Evolutionary conservation across 2,113 vertebrate species (phyloP).

Genomic region (Takifugu bimaculatus): DNA sequence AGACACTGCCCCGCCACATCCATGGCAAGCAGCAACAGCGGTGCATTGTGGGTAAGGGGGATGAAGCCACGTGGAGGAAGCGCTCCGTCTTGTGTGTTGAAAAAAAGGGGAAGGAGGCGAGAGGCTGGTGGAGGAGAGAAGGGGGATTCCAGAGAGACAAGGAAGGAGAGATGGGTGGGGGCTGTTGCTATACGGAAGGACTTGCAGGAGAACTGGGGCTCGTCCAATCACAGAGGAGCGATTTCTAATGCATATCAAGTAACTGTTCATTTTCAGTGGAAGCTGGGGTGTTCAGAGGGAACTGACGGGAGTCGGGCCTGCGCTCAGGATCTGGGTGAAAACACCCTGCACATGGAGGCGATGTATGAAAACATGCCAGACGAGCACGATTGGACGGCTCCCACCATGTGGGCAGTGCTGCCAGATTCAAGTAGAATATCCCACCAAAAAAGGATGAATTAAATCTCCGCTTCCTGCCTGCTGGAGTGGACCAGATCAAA

Average conservation of each 20-base stretch:
- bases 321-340: constrained; percentile 28
- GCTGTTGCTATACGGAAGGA: constrained; percentile 80
- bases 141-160: constrained; percentile 55
- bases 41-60: constrained; percentile 67
- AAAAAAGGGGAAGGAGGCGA: constrained; percentile 32
- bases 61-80: constrained; percentile 56
- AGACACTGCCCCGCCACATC: constrained; percentile 44
- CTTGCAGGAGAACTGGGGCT: constrained; percentile 58
- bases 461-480: constrained; percentile 49
- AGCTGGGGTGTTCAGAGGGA: constrained; percentile 36
- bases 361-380: constrained; percentile 50
- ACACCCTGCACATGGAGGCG: not conserved
- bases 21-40: constrained; percentile 39
- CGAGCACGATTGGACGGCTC: constrained; percentile 48
- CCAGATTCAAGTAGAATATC: constrained; percentile 50
- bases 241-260: constrained; percentile 76
- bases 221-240: constrained; percentile 67
- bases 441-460: constrained; percentile 51
- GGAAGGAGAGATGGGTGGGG: constrained; percentile 55
- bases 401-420: constrained; percentile 37
- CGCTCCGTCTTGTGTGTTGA: constrained; percentile 44
- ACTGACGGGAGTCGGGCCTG: constrained; percentile 39
- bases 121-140: constrained; percentile 19
- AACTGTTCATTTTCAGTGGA: constrained; percentile 67
- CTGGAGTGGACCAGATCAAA: constrained; percentile 16